These are phyloP conservation scores for Idaea aversata DNA, from an alignment of 2,888 invertebrate species.

Conservation along the genomic window DNA sequence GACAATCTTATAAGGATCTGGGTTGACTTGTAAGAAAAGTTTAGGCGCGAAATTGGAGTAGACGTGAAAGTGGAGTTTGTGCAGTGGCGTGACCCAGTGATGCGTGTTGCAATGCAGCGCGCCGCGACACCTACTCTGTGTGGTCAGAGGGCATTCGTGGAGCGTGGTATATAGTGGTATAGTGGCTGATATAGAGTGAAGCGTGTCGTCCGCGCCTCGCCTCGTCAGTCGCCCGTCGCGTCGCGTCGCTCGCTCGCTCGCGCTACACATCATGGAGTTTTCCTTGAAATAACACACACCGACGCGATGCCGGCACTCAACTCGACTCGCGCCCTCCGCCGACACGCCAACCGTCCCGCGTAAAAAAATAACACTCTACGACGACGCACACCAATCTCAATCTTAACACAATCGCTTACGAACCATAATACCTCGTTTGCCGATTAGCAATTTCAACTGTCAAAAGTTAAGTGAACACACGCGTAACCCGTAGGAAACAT, in stretches of 20 bases:
- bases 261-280: slow-evolving; percentile 55
- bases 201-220: slow-evolving; percentile 8
- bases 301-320: slow-evolving; percentile 48
- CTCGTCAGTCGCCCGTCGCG: slow-evolving; percentile 33
- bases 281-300: slow-evolving; percentile 60
- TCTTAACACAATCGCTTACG: slow-evolving; percentile 57
- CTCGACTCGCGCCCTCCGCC: slow-evolving; percentile 54
- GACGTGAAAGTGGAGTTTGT: slow-evolving; percentile 49
- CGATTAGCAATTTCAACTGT: slow-evolving; percentile 75
- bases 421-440: slow-evolving; percentile 57
- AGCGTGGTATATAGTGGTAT: slow-evolving; percentile 44
- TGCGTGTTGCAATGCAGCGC: slow-evolving; percentile 46
- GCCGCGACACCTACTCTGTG: slow-evolving; percentile 26
- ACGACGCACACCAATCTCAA: slow-evolving; percentile 56
- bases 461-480: slow-evolving; percentile 78
- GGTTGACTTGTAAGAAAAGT: slow-evolving; percentile 29
- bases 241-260: slow-evolving; percentile 46
- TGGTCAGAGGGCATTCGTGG: slow-evolving; percentile 46
- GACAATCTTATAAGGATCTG: background rate
- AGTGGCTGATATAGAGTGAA: slow-evolving; percentile 26
- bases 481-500: slow-evolving; percentile 73
- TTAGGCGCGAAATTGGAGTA: slow-evolving; percentile 35
- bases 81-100: slow-evolving; percentile 46
- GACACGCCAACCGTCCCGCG: slow-evolving; percentile 72
- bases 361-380: slow-evolving; percentile 68